Percentiles rank a stretch among this genome's conserved stretches.
These are phyloP conservation scores for Palaemon carinicauda DNA, from an alignment of 1,140 invertebrate species.

Conservation along the genomic window DNA sequence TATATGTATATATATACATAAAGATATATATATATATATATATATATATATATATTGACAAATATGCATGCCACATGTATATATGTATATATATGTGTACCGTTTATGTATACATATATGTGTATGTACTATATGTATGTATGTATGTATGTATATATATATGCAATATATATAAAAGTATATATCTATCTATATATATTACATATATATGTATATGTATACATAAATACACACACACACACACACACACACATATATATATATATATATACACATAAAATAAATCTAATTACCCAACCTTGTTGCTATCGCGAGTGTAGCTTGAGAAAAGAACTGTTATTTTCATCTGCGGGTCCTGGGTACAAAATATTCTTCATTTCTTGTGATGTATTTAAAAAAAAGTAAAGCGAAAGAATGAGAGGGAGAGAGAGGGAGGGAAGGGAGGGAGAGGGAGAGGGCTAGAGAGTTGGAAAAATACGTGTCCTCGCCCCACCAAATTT, in stretches of 20 bases:
- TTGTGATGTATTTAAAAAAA: neutral
- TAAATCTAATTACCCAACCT: neutral
- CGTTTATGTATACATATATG: neutral
- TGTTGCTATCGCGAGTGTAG: neutral
- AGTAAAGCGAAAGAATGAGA: neutral
- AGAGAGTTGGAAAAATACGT: neutral
- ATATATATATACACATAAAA: slow-evolving; percentile 6
- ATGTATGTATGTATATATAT: neutral
- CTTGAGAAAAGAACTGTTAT: neutral
- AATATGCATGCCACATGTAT: no score
- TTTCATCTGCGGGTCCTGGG: neutral
- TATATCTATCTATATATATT: neutral
- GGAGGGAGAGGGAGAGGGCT: neutral
- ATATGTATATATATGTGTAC: neutral
- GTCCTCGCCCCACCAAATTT: no score
- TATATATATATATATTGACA: slow-evolving; percentile 4
- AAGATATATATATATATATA: slow-evolving; percentile 18
- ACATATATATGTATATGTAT: neutral
- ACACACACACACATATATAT: neutral
- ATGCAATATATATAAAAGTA: neutral
- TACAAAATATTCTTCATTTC: neutral
- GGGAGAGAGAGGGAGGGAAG: neutral
- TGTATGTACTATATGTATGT: neutral
- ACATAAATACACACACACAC: neutral
- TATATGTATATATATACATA: neutral